Conservation (phyloP, 2,113 vertebrate species). For the Alligator mississippiensis region DNA sequence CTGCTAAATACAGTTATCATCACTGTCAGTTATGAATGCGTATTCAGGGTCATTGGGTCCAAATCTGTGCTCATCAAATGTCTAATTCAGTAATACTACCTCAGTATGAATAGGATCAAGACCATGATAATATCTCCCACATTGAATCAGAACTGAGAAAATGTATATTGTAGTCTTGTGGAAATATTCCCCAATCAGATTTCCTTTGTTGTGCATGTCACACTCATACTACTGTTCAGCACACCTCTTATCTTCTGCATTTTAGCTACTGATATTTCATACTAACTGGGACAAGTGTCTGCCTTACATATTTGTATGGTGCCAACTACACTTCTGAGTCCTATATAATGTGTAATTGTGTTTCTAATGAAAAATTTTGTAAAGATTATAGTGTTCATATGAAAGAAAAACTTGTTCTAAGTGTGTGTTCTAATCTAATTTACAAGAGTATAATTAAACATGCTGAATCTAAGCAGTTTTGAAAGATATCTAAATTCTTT, state of each 20-base stretch:
- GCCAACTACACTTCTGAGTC: neutral
- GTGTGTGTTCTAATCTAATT: neutral
- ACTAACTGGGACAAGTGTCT: neutral
- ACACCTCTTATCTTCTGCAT: neutral
- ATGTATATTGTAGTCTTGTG: slow-evolving; percentile 38
- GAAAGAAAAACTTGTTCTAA: neutral
- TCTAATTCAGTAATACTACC: slow-evolving; percentile 60
- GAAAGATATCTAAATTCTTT: neutral
- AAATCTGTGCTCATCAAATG: slow-evolving; percentile 37
- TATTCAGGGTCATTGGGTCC: slow-evolving; percentile 25
- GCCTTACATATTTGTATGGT: neutral
- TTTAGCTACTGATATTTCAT: neutral
- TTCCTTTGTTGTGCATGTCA: neutral
- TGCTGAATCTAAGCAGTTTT: neutral
- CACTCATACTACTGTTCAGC: neutral
- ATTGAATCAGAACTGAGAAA: slow-evolving; percentile 33
- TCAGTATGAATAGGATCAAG: slow-evolving; percentile 47
- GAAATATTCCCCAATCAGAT: slow-evolving; percentile 27
- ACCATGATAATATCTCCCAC: slow-evolving; percentile 17
- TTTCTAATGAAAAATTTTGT: neutral
- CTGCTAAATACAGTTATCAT: slow-evolving; percentile 52
- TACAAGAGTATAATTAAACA: neutral
- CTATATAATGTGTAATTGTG: neutral
- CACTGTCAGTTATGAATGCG: slow-evolving; percentile 51
- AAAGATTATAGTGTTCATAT: neutral